These are phyloP conservation scores for Salpingus planirostris DNA, from an alignment of 2,888 invertebrate genomes.

Conservation along the genomic window DNA sequence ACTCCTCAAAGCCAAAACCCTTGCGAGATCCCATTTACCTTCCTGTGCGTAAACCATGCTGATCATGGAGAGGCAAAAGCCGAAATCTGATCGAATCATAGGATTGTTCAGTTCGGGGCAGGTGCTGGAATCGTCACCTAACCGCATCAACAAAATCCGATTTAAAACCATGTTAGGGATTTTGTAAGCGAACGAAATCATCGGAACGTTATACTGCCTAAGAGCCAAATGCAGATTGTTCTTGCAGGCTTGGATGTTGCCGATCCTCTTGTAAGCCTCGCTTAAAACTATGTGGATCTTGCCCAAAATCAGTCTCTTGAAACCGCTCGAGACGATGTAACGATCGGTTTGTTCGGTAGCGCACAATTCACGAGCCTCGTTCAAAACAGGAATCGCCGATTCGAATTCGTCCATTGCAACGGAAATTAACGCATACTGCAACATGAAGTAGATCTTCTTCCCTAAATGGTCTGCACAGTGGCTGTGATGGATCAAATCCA, in stretches of 20 bases:
- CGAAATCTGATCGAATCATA: slow-evolving; percentile 17
- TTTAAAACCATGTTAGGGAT: slow-evolving; percentile 9
- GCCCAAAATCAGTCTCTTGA: slow-evolving; percentile 19
- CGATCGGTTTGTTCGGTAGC: slow-evolving; percentile 6
- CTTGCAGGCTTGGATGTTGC: slow-evolving; percentile 19
- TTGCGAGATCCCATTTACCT: slow-evolving; percentile 29
- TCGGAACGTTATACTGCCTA: slow-evolving; percentile 26
- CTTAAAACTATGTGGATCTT: slow-evolving; percentile 23
- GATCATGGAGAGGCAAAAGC: slow-evolving; percentile 20
- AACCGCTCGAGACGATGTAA: slow-evolving; percentile 11
- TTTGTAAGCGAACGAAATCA: slow-evolving; percentile 19
- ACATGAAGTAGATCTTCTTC: slow-evolving; percentile 28
- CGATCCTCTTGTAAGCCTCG: slow-evolving; percentile 19
- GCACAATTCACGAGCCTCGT: slow-evolving; percentile 14
- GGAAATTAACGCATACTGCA: slow-evolving; percentile 33
- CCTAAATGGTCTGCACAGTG: slow-evolving; percentile 21
- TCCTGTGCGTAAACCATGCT: slow-evolving; percentile 21
- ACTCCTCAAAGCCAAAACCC: slow-evolving; percentile 23
- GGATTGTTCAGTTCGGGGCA: slow-evolving; percentile 3
- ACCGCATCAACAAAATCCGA: slow-evolving; percentile 8
- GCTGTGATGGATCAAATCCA: slow-evolving; percentile 22
- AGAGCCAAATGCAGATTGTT: slow-evolving; percentile 23
- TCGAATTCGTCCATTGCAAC: slow-evolving; percentile 28
- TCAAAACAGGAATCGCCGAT: slow-evolving; percentile 23
- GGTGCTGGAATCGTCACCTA: not conserved